Evolutionary conservation across 2,113 vertebrate species (phyloP).

Genomic region (Corvus hawaiiensis): DNA sequence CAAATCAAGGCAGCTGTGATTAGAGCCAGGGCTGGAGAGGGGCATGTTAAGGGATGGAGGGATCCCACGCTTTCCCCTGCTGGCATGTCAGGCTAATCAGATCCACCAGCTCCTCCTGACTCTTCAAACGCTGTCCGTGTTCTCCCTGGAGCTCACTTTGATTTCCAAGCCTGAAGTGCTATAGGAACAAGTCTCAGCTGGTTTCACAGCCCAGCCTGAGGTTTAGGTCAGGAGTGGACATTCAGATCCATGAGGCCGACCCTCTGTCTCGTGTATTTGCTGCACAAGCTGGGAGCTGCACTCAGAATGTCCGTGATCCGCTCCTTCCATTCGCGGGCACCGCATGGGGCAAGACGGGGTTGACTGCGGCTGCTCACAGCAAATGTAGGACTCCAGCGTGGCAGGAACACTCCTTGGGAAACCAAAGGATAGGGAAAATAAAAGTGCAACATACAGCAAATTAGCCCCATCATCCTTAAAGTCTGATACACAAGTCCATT

Average conservation of each 20-base stretch:
- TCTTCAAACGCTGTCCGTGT: neutral
- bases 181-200: neutral
- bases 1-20: neutral
- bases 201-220: neutral
- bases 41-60: neutral
- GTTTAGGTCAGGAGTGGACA: neutral
- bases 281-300: neutral
- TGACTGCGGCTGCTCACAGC: neutral
- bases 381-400: neutral
- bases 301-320: neutral
- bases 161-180: neutral
- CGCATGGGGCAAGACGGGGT: neutral
- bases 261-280: neutral
- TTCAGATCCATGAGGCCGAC: neutral
- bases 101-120: neutral
- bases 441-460: rapidly evolving
- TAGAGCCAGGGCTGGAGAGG: neutral
- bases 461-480: neutral
- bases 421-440: neutral
- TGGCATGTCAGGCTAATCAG: neutral
- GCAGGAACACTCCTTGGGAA: neutral
- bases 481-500: neutral
- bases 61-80: neutral
- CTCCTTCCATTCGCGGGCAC: neutral
- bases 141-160: neutral